Base-by-base conservation (phyloP, 2,888 invertebrate species). In the Germaria angustata region DNA sequence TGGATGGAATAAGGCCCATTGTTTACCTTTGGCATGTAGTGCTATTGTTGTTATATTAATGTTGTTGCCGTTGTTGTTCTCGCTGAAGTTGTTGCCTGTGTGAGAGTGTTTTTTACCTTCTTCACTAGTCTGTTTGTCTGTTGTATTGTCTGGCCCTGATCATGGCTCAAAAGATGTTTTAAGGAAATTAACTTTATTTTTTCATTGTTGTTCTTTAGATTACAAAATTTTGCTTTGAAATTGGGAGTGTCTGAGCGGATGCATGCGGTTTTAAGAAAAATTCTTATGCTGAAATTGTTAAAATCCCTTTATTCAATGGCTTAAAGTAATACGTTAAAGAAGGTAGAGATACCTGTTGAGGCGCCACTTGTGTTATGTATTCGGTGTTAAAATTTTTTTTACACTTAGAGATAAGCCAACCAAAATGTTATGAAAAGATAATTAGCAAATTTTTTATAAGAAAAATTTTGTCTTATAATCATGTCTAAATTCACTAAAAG, bases 21-120 rank as follows among this genome's bases (percentile, higher is more conserved):
- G 71, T 82, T 82, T 79, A 79, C 66, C 82, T 79, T 76, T 79
- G 79, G 75, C 75, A 46, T 76, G 79, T 46, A 63, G 72, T 72
- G 77, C 39, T 69, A 69, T 75, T 78, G 63, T 75, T 59, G 41
- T 78, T 49, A 59, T 6, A 3, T 9, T 34, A 4, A 6, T 55
- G 55, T 17, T 51, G 57, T 32, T 15, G 59, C n/a, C 17, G 6
- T 39, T 5, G 44, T 17, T 61, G 24, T 9, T 15, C 2, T 22
- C 6, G 13, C 39, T 39, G 44, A 15, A 20, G 68, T 11, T 32
- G 28, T 39, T 51, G 39, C 24, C 49, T 5, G 36, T 13, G 15
- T 55, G 22, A 22, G n/a, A 32, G 4, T 36, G 20, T 28, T 32
- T 41, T 15, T 24, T 20, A 15, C 46, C 24, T 63, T 66, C 46